Conservation (phyloP, 1,140 invertebrate genomes). For the Bombus pascuorum region DNA sequence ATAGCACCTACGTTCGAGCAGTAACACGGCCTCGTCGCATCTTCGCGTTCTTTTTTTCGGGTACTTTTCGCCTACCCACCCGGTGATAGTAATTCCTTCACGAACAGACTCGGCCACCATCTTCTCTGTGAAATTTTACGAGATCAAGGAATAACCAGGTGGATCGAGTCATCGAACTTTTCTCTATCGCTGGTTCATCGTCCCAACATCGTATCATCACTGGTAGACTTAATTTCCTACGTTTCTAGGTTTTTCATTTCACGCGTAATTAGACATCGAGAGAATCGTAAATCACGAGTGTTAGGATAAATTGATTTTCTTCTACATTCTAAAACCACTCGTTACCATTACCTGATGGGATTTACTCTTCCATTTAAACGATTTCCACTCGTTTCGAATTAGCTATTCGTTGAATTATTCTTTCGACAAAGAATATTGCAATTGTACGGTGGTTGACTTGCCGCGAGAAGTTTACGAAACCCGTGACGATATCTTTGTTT, state of each 20-base stretch:
- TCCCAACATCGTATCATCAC: background rate
- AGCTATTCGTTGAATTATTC: background rate
- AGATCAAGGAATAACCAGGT: constrained; percentile 37
- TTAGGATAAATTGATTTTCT: background rate
- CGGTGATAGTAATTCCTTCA: constrained; percentile 52
- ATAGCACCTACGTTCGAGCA: constrained; percentile 65
- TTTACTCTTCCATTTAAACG: background rate
- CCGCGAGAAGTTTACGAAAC: background rate
- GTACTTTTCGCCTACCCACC: constrained; percentile 49
- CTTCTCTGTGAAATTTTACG: constrained; percentile 52
- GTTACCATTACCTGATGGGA: background rate
- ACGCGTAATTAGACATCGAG: background rate
- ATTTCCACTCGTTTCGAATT: background rate
- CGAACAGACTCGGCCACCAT: constrained; percentile 21
- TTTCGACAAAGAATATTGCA: background rate
- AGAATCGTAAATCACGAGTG: background rate
- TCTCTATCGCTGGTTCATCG: background rate
- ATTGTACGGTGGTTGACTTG: background rate
- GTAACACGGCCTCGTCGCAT: constrained; percentile 52
- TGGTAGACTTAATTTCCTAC: background rate
- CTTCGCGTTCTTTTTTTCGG: background rate
- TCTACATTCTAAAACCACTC: background rate
- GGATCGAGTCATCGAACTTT: constrained; percentile 11
- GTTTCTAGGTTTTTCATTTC: background rate
- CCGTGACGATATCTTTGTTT: background rate